phyloP scores from a whole-genome alignment of 2,113 vertebrate genomes.

The Petromus typicus region DNA sequence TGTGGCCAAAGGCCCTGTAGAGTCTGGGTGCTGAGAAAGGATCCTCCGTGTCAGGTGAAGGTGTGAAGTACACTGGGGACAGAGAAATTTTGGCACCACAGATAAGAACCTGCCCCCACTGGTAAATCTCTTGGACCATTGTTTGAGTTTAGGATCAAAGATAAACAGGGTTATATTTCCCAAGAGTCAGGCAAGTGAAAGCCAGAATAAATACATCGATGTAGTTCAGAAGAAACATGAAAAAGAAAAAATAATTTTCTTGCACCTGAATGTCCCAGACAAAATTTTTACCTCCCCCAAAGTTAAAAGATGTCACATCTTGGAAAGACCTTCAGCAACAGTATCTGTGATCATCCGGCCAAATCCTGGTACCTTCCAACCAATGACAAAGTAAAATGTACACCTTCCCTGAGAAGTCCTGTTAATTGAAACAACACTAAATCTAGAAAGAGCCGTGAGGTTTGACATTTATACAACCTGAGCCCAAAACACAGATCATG shows the following conservation, averaged over 20 bases:
- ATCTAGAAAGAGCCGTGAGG: conserved; percentile 28
- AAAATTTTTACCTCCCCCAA: conserved; percentile 15
- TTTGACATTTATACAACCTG: conserved; percentile 51
- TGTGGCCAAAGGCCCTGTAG: not conserved
- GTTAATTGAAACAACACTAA: conserved; percentile 62
- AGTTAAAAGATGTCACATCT: not conserved
- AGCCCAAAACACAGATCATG: not conserved
- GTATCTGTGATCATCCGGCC: not conserved
- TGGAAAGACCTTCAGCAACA: conserved; percentile 42
- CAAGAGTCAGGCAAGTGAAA: conserved; percentile 23
- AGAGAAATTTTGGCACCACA: not conserved
- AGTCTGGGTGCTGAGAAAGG: not conserved
- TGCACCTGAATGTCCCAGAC: not conserved
- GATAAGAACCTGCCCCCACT: not conserved
- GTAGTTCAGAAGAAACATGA: conserved; percentile 16
- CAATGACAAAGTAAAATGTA: conserved; percentile 22
- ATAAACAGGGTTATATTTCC: conserved; percentile 4
- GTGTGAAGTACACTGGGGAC: not conserved
- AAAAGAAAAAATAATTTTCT: not conserved
- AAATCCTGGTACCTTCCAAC: conserved; percentile 3
- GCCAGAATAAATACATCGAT: conserved; percentile 21
- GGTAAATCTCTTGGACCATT: not conserved
- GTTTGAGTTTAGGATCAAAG: conserved; percentile 8
- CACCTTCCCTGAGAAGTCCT: not conserved
- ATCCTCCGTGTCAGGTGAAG: not conserved